Evolutionary conservation across 2,797 vertebrate species (phyloP), one percentile per base, ranked within the genome.

Genomic region (Rhincodon typus): DNA sequence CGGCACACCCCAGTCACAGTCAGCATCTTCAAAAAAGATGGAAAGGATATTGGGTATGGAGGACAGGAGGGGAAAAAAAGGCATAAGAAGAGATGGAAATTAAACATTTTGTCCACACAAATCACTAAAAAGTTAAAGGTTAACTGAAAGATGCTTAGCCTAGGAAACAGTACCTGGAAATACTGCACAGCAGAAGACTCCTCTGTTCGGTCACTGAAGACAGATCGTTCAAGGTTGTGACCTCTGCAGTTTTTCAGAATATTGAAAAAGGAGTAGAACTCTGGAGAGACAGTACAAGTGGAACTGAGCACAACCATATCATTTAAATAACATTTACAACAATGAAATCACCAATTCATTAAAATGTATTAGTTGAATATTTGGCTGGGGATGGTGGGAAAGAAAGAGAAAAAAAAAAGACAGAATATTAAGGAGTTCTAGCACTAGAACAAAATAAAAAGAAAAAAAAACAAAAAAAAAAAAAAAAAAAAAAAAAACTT

Each of bases 111-210:
- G 4, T 19, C 38, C 38, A 84, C 23, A 19, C 1, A 38, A 21
- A 42, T 42, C 42, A 19, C 38, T 42, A 82, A 82, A 46, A 79
- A 74, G 27, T 8, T 30, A 79, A 82, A 42, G 38, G 77, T 42
- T 15, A 42, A 46, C 38, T 62, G 7, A 8, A 84, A 46, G 38
- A 82, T n/a, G 38, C 17, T 67, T 62, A 67, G 90, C 19, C 53
- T 46, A 66, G 96, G 77, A 96, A 96, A 97, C 96, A 42, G 57
- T 96, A 99, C 99, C 99, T 99, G 99, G 97, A 99, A 99, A 97
- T 99, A 99, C 98, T 99, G 99, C 96, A 99, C 99, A 25, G 99
- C 99, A 15, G 99, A 99, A 57, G 99, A 99, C 96, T 99, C 99
- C 97, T 99, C 99, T 0, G 99, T 99, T 96, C 99, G 97, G 94